A percentile compares a stretch with the other conserved stretches of the same genome.
Conservation (phyloP, 2,113 vertebrate genomes). For the Nesoenas mayeri region DNA sequence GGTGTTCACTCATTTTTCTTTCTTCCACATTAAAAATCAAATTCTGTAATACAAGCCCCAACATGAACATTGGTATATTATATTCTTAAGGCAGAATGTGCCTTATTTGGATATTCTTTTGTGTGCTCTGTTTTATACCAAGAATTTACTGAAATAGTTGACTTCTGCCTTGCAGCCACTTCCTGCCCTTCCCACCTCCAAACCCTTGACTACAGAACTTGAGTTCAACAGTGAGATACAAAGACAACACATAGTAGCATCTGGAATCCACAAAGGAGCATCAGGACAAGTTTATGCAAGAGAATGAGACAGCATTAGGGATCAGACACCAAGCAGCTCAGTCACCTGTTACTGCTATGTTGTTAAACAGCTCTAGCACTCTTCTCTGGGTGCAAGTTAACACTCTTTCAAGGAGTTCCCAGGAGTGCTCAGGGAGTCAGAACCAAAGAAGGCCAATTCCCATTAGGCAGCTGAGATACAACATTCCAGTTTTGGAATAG, state of each 20-base stretch:
- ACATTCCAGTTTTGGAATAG: background rate
- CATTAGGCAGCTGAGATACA: background rate
- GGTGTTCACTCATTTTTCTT: background rate
- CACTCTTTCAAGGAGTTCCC: background rate
- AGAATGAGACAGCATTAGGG: background rate
- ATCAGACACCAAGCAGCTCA: background rate
- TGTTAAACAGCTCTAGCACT: background rate
- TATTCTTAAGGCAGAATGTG: background rate
- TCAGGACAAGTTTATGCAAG: background rate
- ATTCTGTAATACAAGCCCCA: background rate
- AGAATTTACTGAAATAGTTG: background rate
- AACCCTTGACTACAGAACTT: background rate
- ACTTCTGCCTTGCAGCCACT: background rate
- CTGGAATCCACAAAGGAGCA: background rate
- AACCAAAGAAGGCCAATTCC: background rate
- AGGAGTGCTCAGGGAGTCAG: background rate
- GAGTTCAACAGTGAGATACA: fast-evolving
- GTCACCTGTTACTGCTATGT: background rate
- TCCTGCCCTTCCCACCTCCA: background rate
- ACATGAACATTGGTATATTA: background rate
- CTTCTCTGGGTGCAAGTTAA: background rate
- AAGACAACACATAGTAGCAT: background rate
- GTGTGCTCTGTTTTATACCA: background rate
- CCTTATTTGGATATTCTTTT: background rate
- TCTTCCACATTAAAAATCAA: background rate